Percentiles rank a stretch among this genome's conserved stretches.
These are phyloP conservation scores for Anabas testudineus DNA, from an alignment of 2,797 vertebrate species.

Conservation along the genomic window DNA sequence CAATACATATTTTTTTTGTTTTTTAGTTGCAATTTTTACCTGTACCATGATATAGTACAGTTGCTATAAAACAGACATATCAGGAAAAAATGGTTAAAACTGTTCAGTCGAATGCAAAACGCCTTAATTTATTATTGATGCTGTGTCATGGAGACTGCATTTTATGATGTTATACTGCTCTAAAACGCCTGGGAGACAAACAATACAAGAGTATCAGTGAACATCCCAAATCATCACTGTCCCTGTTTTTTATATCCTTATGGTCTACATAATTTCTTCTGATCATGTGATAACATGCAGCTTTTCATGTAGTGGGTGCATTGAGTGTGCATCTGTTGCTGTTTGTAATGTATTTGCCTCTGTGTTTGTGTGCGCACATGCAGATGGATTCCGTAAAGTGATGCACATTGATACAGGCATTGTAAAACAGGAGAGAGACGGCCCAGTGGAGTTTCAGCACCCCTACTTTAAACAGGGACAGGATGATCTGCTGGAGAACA, in stretches of 20 bases:
- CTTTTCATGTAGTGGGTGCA: not conserved
- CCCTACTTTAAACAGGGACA: constrained; percentile 94
- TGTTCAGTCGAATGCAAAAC: too few relatives aligned
- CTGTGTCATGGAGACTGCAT: too few relatives aligned
- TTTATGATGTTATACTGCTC: too few relatives aligned
- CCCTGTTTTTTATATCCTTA: not conserved
- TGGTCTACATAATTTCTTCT: not conserved
- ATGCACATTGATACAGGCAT: constrained; percentile 94
- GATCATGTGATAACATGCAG: not conserved
- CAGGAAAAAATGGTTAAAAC: too few relatives aligned
- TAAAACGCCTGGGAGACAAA: too few relatives aligned
- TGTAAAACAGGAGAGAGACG: constrained; percentile 93
- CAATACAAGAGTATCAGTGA: too few relatives aligned
- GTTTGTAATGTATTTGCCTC: not conserved
- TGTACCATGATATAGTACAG: too few relatives aligned
- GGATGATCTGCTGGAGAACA: constrained; percentile 94
- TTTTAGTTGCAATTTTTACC: too few relatives aligned
- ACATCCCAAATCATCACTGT: too few relatives aligned
- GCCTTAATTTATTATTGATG: too few relatives aligned
- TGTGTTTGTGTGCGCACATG: not conserved
- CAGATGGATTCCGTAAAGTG: constrained; percentile 98
- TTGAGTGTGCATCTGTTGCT: not conserved
- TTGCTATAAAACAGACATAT: too few relatives aligned
- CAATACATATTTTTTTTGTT: too few relatives aligned
- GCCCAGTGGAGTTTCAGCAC: constrained; percentile 96